Percentiles rank a stretch among this genome's conserved stretches.
phyloP scores from a whole-genome alignment of 2,113 vertebrate species.

The Isurus oxyrinchus region DNA sequence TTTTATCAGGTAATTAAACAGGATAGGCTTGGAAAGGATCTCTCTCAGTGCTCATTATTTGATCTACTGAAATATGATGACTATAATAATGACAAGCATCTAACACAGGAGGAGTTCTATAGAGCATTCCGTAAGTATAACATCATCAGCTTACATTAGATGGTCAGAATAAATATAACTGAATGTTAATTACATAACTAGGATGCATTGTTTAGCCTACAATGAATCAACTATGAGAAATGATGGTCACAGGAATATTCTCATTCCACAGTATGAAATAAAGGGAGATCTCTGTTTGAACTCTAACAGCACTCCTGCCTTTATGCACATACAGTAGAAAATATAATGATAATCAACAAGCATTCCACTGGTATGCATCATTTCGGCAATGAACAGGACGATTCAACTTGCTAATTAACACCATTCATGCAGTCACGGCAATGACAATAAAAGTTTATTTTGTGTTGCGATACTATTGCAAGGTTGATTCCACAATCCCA shows the following conservation, averaged over 20 bases:
- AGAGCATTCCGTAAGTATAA: constrained; percentile 79
- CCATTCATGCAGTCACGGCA: not conserved
- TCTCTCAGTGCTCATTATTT: constrained; percentile 77
- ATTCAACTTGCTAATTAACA: not conserved
- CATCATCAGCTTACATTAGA: not conserved
- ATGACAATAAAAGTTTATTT: not conserved
- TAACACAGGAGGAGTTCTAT: constrained; percentile 85
- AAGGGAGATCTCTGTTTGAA: not conserved
- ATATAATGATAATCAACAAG: not conserved
- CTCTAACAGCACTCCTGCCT: not conserved
- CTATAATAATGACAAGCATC: constrained; percentile 71
- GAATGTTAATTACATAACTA: not conserved
- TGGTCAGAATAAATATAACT: not conserved
- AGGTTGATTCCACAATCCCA: not conserved
- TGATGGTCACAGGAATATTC: too few species aligned
- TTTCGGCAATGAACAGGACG: not conserved
- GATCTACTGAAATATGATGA: constrained; percentile 90
- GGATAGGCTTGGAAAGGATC: constrained; percentile 72
- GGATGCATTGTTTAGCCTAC: not conserved
- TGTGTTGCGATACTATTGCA: not conserved
- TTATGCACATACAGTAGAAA: not conserved
- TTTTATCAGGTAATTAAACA: constrained; percentile 82
- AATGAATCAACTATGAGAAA: not conserved
- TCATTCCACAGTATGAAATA: not conserved
- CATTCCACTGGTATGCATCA: not conserved